Evolutionary conservation across 2,797 vertebrate species (phyloP), one percentile per base, ranked within the genome.

Genomic region (Chaenodraco wilsoni): DNA sequence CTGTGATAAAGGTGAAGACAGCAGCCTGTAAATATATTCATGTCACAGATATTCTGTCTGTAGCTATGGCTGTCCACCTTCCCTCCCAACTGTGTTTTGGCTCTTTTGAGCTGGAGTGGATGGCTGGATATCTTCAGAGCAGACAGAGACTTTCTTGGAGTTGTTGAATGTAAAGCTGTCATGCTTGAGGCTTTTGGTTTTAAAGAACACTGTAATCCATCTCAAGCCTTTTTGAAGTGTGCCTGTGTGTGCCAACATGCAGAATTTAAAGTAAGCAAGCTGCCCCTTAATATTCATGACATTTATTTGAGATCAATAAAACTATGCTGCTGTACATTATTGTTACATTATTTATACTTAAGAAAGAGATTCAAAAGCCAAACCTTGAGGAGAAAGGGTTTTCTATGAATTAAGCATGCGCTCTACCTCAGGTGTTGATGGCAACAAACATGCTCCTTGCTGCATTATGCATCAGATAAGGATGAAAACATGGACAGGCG

Each of bases 381-480:
- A 87, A 87, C 78, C 84, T 90, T 65, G 84, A 86, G 83, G 84
- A 84, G 65, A 84, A 81, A 74, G 73, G 21, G 23, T 81, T 74
- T 87, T 80, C 73, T 87, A 87, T 89, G 90, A 90, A 89, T 92
- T 87, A 89, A 84, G 85, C 78, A 91, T 86, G 83, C 17, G 63
- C 59, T 76, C 84, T 83, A 76, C 71, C 51, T 80, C 23, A 61
- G 60, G 71, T 83, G 71, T 58, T 74, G 44, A 65, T 69, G 72
- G 70, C 65, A 74, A 52, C 58, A 78, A 72, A 73, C 60, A 65
- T 74, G 73, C 61, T 78, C 68, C 43, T 52, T 48, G 57, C 73
- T 92, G 86, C 80, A 92, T 88, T 69, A 91, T 92, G 88, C 80
- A 91, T 85, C 69, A 78, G 63, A 79, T 40, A 33, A 43, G 17